Percentiles rank a stretch among this genome's conserved stretches.
Evolutionary conservation across 2,113 vertebrate species (phyloP).

Genomic region (Pithys albifrons): DNA sequence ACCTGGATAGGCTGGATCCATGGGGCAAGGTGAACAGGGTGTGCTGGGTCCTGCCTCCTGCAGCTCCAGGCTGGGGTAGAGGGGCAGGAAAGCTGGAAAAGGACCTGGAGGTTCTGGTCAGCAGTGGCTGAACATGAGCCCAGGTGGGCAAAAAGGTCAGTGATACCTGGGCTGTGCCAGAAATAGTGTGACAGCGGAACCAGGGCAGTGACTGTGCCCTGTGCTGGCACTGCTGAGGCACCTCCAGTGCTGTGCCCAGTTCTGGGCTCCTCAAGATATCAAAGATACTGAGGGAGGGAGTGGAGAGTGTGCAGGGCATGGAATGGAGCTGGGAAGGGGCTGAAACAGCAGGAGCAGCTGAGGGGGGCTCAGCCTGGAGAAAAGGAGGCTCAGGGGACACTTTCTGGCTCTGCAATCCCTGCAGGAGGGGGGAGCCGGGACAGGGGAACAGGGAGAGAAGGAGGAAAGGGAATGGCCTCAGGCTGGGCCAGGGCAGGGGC

Average conservation of each 20-base stretch:
- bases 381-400: not conserved
- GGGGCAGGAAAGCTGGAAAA: not conserved
- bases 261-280: too few species aligned
- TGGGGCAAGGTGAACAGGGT: not conserved
- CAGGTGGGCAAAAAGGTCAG: not conserved
- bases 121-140: not conserved
- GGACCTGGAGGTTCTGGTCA: not conserved
- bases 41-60: not conserved
- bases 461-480: not conserved
- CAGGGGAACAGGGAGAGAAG: too few species aligned
- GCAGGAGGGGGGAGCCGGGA: too few species aligned
- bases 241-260: not conserved
- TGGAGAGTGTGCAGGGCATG: not conserved
- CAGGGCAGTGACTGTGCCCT: not conserved
- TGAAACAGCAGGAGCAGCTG: not conserved
- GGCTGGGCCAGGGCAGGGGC: not conserved
- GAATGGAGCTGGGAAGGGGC: not conserved
- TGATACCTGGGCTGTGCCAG: not conserved
- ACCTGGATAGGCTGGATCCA: not conserved
- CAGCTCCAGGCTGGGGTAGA: not conserved
- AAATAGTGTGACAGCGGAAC: not conserved
- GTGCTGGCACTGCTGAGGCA: not conserved
- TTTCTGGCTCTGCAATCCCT: not conserved
- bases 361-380: not conserved
- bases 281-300: not conserved